Evolutionary conservation across 37 sponge, comb jelly and placozoan species (phyloP), one percentile per base, ranked within the genome.

Genomic region (Crambe crambe): DNA sequence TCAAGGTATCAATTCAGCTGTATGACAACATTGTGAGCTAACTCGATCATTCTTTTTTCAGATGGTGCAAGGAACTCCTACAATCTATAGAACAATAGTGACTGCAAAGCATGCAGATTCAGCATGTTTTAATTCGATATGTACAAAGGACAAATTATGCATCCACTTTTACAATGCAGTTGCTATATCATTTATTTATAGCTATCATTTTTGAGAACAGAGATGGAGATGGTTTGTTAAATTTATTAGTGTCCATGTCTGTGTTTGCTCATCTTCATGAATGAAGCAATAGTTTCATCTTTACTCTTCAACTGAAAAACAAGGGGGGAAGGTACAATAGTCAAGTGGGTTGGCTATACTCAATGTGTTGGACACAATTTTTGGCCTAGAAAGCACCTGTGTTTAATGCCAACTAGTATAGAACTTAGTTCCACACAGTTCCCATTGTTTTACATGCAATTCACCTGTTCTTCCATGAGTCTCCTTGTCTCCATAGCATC

Each of bases 11-110:
- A 43, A 23, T 9, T 43, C 8, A 5, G 25, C 18, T 61, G 25
- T 29, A 23, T 29, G 63, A 32, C 21, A 29, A 32, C 37, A 15
- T 31, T 5, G 12, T 10, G 39, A 43, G 8, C 12, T 72, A 72
- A 22, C 8, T 72, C 8, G 23, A 43, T 72, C 5, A 5, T 72
- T 72, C 23, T 42, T 40, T 31, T 72, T 77, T 5, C 51, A 77
- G 78, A 5, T 77, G 61, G 20, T 77, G 78, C n/a, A 44, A 77
- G 3, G 67, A 64, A 40, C 67, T 77, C 3, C 78, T 77, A 34
- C 60, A 75, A 23, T 72, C 20, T 26, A 41, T 72, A 9, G 39
- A 68, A 34, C 69, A 68, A 3, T 18, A 34, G 17, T 26, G n/a
- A 27, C 65, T 63, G 18, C 10, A 54, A 54, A 20, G 10, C 10